Evolutionary conservation across 2,888 invertebrate species (phyloP), one percentile per base, ranked within the genome.

Genomic region (Coleophora flavipennella): DNA sequence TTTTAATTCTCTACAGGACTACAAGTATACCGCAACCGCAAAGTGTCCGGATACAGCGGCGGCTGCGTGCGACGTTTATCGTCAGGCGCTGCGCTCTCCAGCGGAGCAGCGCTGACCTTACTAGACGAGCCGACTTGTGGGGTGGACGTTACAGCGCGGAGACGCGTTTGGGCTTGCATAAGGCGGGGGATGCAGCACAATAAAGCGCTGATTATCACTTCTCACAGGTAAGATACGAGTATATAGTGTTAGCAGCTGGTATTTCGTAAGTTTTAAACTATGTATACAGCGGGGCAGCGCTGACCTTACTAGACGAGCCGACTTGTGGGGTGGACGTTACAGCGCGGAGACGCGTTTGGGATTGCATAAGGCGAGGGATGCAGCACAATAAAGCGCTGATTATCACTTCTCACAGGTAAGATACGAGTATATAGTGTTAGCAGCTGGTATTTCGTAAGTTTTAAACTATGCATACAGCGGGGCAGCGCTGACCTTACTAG

Each of bases 251-350:
- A n/a, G n/a, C n/a, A 20, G 20, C 6, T 20, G 20, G 20, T 3
- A 20, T 20, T 20, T 6, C 6, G 20, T 20, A 20, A 20, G 3
- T 4, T 20, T 20, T 20, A 20, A 6, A 4, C 86, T 88, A n/a
- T n/a, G n/a, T n/a, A n/a, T n/a, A n/a, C n/a, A n/a, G n/a, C n/a
- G n/a, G n/a, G n/a, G n/a, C n/a, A n/a, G n/a, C n/a, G n/a, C n/a
- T n/a, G n/a, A 53, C 41, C 49, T 14, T 87, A 92, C 20, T 20
- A 20, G 20, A 20, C 6, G 20, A 20, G 20, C 92, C 92, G 10
- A 90, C 90, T 2, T 87, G 89, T n/a, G 29, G 10, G n/a, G 90
- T 91, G 1, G 91, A 91, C 79, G 90, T 90, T n/a, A 86, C 86
- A 14, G 89, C 90, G 8, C 67, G 90, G 36, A 75, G 90, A 34